Evolutionary conservation across 2,888 invertebrate species (phyloP).

Genomic region (Clistopyga incitator): DNA sequence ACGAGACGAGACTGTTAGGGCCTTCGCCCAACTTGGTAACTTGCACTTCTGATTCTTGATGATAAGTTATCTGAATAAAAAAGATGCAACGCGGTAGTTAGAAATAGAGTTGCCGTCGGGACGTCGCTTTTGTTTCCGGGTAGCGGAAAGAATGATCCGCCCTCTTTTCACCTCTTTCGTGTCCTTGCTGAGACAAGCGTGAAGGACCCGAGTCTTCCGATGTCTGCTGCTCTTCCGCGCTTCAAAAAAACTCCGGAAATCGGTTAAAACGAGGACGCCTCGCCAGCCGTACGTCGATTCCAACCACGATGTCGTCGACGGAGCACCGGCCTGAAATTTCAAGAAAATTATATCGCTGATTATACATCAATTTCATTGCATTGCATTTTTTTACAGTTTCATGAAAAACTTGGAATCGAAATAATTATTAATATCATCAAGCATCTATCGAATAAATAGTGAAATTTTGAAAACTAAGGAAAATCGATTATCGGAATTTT

Average conservation of each 20-base stretch:
- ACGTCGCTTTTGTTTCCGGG: background rate
- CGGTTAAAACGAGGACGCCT: slow-evolving; percentile 91
- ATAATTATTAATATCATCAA: no score
- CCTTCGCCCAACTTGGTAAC: slow-evolving; percentile 82
- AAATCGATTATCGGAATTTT: no score
- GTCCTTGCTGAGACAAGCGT: slow-evolving; percentile 92
- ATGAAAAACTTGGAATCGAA: background rate
- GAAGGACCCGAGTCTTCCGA: slow-evolving; percentile 87
- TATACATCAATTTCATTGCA: background rate
- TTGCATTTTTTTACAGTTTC: background rate
- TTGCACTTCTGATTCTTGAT: slow-evolving; percentile 82
- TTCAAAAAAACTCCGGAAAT: slow-evolving; percentile 91
- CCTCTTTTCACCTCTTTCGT: slow-evolving; percentile 88
- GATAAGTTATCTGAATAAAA: slow-evolving; percentile 80
- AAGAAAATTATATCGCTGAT: background rate
- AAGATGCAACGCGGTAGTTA: slow-evolving; percentile 7
- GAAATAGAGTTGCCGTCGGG: slow-evolving; percentile 28
- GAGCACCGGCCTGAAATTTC: slow-evolving; percentile 87
- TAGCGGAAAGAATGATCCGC: background rate
- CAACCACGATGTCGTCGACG: slow-evolving; percentile 90
- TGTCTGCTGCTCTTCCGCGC: slow-evolving; percentile 84
- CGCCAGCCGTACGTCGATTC: slow-evolving; percentile 90
- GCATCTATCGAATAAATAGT: background rate
- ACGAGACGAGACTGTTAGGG: slow-evolving; percentile 80
- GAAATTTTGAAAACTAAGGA: background rate